phyloP scores from a whole-genome alignment of 2,888 invertebrate species.

The Nemapogon koenigi region DNA sequence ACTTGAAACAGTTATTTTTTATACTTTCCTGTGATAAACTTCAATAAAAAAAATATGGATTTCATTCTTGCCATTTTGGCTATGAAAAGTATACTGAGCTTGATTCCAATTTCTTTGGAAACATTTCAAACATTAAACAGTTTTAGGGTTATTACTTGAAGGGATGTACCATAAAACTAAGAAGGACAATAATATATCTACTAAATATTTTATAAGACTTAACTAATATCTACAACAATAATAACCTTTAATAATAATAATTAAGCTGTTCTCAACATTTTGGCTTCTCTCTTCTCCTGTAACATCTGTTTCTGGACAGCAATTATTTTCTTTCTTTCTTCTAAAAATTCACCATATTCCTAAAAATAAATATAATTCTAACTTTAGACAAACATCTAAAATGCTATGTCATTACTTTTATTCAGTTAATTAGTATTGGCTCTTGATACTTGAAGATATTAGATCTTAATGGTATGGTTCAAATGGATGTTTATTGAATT shows the following conservation, averaged over 20 bases:
- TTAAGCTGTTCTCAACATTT: constrained; percentile 82
- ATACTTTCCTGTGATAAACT: no score
- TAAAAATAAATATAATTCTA: no score
- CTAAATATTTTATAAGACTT: constrained; percentile 12
- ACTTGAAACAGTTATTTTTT: no score
- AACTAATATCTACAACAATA: constrained; percentile 13
- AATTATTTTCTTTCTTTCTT: constrained; percentile 72
- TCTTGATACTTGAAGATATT: background rate
- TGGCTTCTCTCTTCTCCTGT: constrained; percentile 86
- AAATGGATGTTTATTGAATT: background rate
- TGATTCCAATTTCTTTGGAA: no score
- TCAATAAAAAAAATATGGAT: no score
- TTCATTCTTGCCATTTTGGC: no score
- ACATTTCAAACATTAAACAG: no score
- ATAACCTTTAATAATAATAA: constrained; percentile 8
- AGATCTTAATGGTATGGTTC: background rate
- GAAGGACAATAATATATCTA: constrained; percentile 1
- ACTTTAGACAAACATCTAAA: no score
- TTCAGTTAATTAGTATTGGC: background rate
- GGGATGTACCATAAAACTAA: background rate
- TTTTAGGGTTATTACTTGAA: no score
- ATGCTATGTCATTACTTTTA: no score
- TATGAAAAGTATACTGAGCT: no score
- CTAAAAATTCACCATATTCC: constrained; percentile 84
- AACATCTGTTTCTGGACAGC: constrained; percentile 78